Base-by-base conservation (phyloP, 2,113 vertebrate species). In the Castor canadensis region DNA sequence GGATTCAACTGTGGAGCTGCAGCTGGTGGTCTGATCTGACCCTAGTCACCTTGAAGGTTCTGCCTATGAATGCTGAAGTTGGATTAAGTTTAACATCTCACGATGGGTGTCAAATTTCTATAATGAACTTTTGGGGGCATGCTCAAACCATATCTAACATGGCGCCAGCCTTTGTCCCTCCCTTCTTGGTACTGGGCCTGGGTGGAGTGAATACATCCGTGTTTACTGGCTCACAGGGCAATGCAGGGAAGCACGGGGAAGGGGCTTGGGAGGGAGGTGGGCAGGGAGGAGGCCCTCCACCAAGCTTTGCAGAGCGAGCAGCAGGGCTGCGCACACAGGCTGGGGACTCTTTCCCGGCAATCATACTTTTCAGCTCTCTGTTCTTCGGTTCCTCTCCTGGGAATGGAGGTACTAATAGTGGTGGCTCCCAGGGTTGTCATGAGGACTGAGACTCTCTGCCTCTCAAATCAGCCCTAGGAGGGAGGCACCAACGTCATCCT, bases 161-260 rank as follows among this genome's bases (percentile, higher is more conserved):
- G 6, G 6, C 67, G 32, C n/a, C 38, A 32, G 64, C 2, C 67
- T 52, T 75, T 35, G 30, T 13, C 35, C n/a, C 32, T 49, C 24
- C 38, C 17, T 26, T 89, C n/a, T 20, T 1, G 6, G 1, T 12
- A 26, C 22, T 35, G 30, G 22, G 22, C 52, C 17, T 0, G 13
- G 43, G 16, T 6, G 43, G 66, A 67, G 66, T 52, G 32, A 6
- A 52, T 56, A 47, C 28, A 1, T 17, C 28, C 32, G n/a, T 58
- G 11, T 16, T 15, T 15, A 9, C 3, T 1, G 0, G n/a, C 38
- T 71, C 52, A 8, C 0, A 15, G 71, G n/a, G 28, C 2, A 4
- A 35, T 32, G 77, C 7, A 6, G 15, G 1, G 58, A 30, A 32
- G 56, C 73, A 9, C 19, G 7, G 58, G 0, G 9, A 4, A 58